Percentiles rank a stretch among this genome's conserved stretches.
These are phyloP conservation scores for Cristatella mucedo DNA, from an alignment of 2,888 invertebrate species.

Conservation along the genomic window DNA sequence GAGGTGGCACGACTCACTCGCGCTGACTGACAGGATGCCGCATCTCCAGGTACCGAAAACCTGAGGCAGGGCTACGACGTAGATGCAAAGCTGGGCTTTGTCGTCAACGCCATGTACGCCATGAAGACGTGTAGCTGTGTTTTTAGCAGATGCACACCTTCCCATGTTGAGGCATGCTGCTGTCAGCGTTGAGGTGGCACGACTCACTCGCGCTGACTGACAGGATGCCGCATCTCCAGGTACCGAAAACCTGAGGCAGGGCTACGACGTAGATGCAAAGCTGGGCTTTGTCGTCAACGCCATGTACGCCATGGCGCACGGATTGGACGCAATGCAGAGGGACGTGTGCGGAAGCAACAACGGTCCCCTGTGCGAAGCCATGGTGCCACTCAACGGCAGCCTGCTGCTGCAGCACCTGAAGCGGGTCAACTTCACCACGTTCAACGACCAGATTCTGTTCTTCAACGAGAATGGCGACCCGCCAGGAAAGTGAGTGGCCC, in stretches of 20 bases:
- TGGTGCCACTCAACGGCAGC: slow-evolving; percentile 56
- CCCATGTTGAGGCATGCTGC: no score
- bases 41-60: slow-evolving; percentile 45
- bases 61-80: slow-evolving; percentile 47
- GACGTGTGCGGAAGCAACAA: slow-evolving; percentile 44
- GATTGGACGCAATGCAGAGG: slow-evolving; percentile 53
- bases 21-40: no score
- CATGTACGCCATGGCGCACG: slow-evolving; percentile 57
- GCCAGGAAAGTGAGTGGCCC: slow-evolving; percentile 50
- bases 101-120: slow-evolving; percentile 61
- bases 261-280: slow-evolving; percentile 58
- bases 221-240: slow-evolving; percentile 42
- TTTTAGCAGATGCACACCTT: no score
- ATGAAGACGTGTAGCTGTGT: no score
- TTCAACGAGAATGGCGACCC: slow-evolving; percentile 62
- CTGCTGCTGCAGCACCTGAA: slow-evolving; percentile 49
- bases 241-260: slow-evolving; percentile 43
- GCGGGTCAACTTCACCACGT: slow-evolving; percentile 51
- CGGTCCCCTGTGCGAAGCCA: slow-evolving; percentile 45
- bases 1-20: no score
- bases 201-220: no score
- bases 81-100: slow-evolving; percentile 63
- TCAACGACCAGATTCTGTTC: slow-evolving; percentile 48
- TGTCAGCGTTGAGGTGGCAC: no score
- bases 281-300: slow-evolving; percentile 63